A percentile compares a stretch with the other conserved stretches of the same genome.
Evolutionary conservation across 1,140 invertebrate species (phyloP).

Genomic region (Drosophila tropicalis): DNA sequence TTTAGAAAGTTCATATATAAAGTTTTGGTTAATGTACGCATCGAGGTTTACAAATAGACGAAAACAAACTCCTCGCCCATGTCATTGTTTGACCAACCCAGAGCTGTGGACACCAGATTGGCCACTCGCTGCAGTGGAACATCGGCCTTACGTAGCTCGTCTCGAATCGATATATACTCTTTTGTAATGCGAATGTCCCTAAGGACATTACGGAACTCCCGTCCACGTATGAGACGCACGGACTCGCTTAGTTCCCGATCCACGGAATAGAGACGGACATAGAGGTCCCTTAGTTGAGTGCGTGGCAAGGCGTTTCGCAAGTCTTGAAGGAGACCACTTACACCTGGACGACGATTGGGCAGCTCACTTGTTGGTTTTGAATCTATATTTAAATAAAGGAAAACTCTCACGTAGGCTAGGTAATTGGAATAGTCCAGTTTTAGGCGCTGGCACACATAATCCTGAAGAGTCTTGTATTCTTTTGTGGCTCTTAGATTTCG

Average conservation of each 20-base stretch:
- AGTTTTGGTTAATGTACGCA: neutral
- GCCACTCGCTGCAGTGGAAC: slow-evolving; percentile 48
- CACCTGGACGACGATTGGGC: slow-evolving; percentile 53
- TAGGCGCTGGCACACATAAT: slow-evolving; percentile 46
- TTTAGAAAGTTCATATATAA: too few relatives aligned
- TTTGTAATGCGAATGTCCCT: slow-evolving; percentile 42
- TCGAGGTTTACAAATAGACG: slow-evolving; percentile 5
- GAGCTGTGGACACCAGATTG: slow-evolving; percentile 48
- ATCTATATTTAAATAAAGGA: slow-evolving; percentile 36
- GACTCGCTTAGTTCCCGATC: slow-evolving; percentile 43
- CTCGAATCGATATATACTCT: slow-evolving; percentile 44
- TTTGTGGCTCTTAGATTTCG: slow-evolving; percentile 34
- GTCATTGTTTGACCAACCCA: slow-evolving; percentile 53
- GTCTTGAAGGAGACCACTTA: slow-evolving; percentile 55
- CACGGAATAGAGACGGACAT: slow-evolving; percentile 30
- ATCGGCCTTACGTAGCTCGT: slow-evolving; percentile 39
- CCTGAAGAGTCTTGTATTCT: slow-evolving; percentile 39
- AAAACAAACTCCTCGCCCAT: slow-evolving; percentile 46
- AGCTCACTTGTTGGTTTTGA: slow-evolving; percentile 36
- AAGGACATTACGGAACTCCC: slow-evolving; percentile 51
- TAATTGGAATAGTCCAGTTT: slow-evolving; percentile 52
- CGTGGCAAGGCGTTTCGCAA: slow-evolving; percentile 58
- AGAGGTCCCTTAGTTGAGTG: slow-evolving; percentile 41
- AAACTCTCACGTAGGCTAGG: slow-evolving; percentile 39
- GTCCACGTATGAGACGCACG: slow-evolving; percentile 53